Percentiles rank a stretch among this genome's conserved stretches.
phyloP scores from a whole-genome alignment of 2,888 invertebrate species.

The Conomelus anceps region DNA sequence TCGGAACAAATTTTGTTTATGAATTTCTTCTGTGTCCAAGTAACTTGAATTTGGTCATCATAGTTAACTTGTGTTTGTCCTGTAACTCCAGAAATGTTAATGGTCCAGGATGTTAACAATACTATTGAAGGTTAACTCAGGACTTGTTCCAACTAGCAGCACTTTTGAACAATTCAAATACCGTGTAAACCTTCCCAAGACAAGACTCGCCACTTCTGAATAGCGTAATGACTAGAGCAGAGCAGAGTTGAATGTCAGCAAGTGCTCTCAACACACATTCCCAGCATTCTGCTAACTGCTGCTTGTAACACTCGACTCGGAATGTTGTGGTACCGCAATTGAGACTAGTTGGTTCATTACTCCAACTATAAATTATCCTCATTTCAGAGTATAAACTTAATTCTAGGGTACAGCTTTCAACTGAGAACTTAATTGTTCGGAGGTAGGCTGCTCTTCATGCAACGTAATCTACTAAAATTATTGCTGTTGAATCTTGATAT shows the following conservation, averaged over 20 bases:
- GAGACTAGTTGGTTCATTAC: background rate
- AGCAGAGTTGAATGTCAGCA: background rate
- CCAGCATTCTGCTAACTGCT: background rate
- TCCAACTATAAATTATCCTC: background rate
- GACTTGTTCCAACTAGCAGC: background rate
- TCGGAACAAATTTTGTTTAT: too few relatives aligned
- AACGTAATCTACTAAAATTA: background rate
- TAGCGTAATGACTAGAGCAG: background rate
- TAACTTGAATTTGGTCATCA: too few relatives aligned
- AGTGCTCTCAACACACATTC: background rate
- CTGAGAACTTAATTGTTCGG: background rate
- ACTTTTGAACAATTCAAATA: background rate
- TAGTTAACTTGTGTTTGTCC: too few relatives aligned
- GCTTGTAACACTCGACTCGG: background rate
- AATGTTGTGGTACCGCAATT: background rate
- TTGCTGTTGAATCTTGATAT: background rate
- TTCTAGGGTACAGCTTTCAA: background rate
- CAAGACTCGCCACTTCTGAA: background rate
- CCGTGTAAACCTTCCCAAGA: background rate
- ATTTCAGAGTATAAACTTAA: background rate
- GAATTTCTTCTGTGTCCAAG: too few relatives aligned
- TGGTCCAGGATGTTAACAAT: background rate
- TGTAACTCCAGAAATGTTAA: background rate
- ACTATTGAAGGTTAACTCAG: background rate
- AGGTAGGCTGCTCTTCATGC: background rate